phyloP scores from a whole-genome alignment of 2,888 invertebrate species.

The Ophion obscuratus region DNA sequence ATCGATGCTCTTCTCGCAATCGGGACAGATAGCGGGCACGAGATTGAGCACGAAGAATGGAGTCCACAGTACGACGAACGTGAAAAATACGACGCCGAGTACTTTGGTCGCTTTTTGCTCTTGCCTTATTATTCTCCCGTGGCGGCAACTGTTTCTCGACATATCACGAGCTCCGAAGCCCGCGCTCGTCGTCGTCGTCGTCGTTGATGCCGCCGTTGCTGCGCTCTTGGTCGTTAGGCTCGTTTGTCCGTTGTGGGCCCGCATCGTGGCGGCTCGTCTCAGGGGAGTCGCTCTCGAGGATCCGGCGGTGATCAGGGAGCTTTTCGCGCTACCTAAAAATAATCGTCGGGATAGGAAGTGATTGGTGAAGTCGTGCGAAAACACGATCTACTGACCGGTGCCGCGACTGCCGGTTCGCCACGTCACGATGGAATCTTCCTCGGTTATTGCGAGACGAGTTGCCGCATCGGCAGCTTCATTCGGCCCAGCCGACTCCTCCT shows the following conservation, averaged over 20 bases:
- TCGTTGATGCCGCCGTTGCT: no score
- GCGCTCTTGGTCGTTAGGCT: conserved; percentile 71
- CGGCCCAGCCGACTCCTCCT: conserved; percentile 54
- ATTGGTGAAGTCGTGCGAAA: conserved; percentile 72
- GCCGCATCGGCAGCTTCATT: conserved; percentile 68
- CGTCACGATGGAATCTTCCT: conserved; percentile 87
- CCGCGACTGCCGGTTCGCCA: conserved; percentile 89
- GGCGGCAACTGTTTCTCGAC: conserved; percentile 92
- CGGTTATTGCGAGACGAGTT: conserved; percentile 74
- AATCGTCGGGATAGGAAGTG: neutral
- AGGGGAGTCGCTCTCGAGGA: conserved; percentile 84
- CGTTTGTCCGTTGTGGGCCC: conserved; percentile 85
- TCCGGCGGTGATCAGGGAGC: conserved; percentile 71
- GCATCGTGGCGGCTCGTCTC: conserved; percentile 87
- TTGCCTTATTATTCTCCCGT: conserved; percentile 92
- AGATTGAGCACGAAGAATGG: conserved; percentile 97
- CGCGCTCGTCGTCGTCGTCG: neutral
- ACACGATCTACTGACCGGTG: conserved; percentile 85
- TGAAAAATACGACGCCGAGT: conserved; percentile 96
- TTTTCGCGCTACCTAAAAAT: conserved; percentile 85
- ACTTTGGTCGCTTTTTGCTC: conserved; percentile 99
- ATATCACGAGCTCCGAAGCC: neutral
- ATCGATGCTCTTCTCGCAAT: conserved; percentile 91
- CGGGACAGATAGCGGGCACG: conserved; percentile 92
- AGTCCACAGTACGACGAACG: conserved; percentile 97